Base-by-base conservation (phyloP, 1,140 invertebrate species). In the Homarus americanus region DNA sequence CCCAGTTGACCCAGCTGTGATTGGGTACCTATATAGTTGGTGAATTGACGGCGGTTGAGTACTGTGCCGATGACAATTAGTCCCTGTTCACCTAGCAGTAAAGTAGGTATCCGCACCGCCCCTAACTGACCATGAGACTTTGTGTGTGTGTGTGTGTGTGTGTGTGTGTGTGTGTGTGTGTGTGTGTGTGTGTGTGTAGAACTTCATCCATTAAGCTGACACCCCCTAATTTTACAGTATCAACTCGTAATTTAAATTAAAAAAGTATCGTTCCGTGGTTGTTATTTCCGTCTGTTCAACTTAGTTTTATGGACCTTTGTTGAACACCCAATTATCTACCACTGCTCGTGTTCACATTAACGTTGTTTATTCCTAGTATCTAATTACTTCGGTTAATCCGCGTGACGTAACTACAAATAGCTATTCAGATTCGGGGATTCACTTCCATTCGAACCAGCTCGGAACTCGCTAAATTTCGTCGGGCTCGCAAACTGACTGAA, bases 191-290 rank as follows among this genome's bases (percentile, higher is more conserved):
- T 49, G 44, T 49, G 44, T 49, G 44, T 49, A 79, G 41, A 79
- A 44, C 41, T 79, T 24, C 44, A 44, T 80, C 15, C 17, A 80
- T 80, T 44, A n/a, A n/a, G n/a, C n/a, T n/a, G n/a, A n/a, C n/a
- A n/a, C n/a, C n/a, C n/a, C n/a, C n/a, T n/a, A n/a, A 0, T 49
- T 49, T 17, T 9, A 49, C 17, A 49, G 17, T 49, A 49, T 49
- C 9, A 49, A 9, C 44, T 10, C 9, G 44, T 49, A 49, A n/a
- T 49, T 49, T 49, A 49, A n/a, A 49, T 49, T 49, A 49, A 49
- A 49, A 49, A 49, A 10, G 17, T 49, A 17, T 49, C 9, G 17
- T 58, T 58, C 53, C 15, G 5, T 24, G 4, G 0, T 20, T 20
- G 5, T 20, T 58, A 58, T 58, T 24, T 58, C 9, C 12, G 17